Evolutionary conservation across 1,140 invertebrate genomes (phyloP).

Genomic region (Drosophila guanche): DNA sequence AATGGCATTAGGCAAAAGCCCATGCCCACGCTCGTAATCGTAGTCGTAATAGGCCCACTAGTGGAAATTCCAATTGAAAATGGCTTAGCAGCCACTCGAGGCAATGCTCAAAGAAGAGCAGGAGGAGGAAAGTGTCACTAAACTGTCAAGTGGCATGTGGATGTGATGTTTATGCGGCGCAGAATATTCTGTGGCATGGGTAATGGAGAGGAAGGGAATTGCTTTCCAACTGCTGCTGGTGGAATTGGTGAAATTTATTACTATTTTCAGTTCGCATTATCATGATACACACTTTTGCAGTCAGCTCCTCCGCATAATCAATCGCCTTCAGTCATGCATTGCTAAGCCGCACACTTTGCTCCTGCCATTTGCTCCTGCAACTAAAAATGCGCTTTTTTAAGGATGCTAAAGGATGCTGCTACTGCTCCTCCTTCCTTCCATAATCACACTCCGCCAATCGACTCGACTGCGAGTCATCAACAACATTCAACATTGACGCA

Average conservation of each 20-base stretch:
- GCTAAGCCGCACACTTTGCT: too few species aligned
- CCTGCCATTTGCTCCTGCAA: conserved; percentile 15
- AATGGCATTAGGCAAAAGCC: conserved; percentile 21
- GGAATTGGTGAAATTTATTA: too few species aligned
- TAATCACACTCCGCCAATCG: conserved; percentile 57
- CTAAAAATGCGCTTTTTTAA: conserved; percentile 33
- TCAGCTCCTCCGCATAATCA: conserved; percentile 5
- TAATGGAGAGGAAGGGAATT: too few species aligned
- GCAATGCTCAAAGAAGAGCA: background rate
- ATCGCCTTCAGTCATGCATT: conserved; percentile 3
- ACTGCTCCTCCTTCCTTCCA: conserved; percentile 36
- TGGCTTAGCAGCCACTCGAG: conserved; percentile 37
- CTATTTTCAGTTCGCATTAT: too few species aligned
- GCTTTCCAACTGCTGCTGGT: too few species aligned
- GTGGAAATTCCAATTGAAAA: conserved; percentile 47
- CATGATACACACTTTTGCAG: too few species aligned
- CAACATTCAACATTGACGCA: conserved; percentile 52
- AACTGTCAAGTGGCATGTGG: conserved; percentile 3
- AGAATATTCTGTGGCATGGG: background rate
- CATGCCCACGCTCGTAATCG: too few species aligned
- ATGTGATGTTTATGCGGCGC: conserved; percentile 5
- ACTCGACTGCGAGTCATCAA: conserved; percentile 48
- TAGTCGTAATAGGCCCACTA: conserved; percentile 41
- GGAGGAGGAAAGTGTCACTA: conserved; percentile 4
- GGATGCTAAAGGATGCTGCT: background rate